Evolutionary conservation across 2,797 vertebrate species (phyloP), one percentile per base, ranked within the genome.

Genomic region (Lithobates pipiens): DNA sequence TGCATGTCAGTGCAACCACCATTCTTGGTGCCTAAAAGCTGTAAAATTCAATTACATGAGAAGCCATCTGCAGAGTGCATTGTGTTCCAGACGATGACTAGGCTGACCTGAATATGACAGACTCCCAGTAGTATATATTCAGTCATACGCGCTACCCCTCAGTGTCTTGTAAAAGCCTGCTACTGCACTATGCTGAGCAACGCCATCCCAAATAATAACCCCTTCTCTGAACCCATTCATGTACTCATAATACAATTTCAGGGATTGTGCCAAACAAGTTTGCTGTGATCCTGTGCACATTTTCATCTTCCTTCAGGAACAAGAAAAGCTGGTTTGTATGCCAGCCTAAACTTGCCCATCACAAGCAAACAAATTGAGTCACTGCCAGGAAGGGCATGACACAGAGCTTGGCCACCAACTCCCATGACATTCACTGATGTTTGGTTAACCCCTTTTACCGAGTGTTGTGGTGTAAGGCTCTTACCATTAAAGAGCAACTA

Each of bases 311-410:
- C 8, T 36, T 44, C 13, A 25, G 6, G 54, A 87, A 87, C 86
- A 63, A n/a, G 86, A 75, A 36, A 29, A 50, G 70, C 85, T 79
- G 70, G 81, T 87, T 87, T 83, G 4, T 21, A 67, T 70, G 74
- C 85, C 68, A 86, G 85, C 50, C 39, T 77, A 77, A 65, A 74
- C 85, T 54, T 86, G 80, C 69, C 69, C 76, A 36, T 70, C 63
- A 11, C 61, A 74, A 81, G 80, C 85, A 78, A 25, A 10, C 78
- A 80, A 57, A 32, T 21, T 0, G 39, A 46, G 72, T 27, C 13
- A 42, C 13, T 54, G 18, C 25, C n/a, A 67, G 74, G 13, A 46
- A 71, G 80, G 34, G n/a, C 63, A 79, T 23, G 63, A 68, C 25
- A 68, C 39, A 71, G 29, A 29, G 76, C 67, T 65, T 54, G 71